Conservation (phyloP, 2,113 vertebrate species). For the Glaucidium brasilianum region DNA sequence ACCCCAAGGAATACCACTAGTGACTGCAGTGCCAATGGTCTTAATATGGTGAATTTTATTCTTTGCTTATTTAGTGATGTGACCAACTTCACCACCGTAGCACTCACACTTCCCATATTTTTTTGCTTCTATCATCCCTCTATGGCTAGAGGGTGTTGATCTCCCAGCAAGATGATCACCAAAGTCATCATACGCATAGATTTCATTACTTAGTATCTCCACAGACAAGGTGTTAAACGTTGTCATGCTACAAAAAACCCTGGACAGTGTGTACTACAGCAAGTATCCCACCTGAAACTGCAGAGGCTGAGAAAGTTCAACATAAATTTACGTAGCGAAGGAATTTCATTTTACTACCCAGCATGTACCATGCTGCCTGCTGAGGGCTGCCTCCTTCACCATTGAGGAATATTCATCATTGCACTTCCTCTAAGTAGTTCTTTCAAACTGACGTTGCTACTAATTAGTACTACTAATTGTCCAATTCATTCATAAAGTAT, state of each 20-base stretch:
- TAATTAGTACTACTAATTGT: conserved; percentile 43
- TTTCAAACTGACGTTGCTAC: not conserved
- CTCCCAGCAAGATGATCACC: not conserved
- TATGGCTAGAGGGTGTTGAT: not conserved
- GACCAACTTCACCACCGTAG: too few species aligned
- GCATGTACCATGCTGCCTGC: not conserved
- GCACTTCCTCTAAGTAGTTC: not conserved
- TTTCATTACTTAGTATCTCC: not conserved
- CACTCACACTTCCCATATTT: not conserved
- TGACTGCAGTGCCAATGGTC: not conserved
- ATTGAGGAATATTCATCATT: not conserved
- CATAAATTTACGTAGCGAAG: rapidly evolving
- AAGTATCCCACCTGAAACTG: not conserved
- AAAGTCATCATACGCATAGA: not conserved
- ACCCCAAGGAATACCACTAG: not conserved
- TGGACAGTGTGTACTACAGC: not conserved
- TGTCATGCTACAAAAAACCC: not conserved
- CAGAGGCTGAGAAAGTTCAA: not conserved
- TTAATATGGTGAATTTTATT: not conserved
- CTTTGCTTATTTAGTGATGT: not conserved
- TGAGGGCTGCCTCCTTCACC: not conserved
- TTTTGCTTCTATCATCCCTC: not conserved
- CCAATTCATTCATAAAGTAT: conserved; percentile 33
- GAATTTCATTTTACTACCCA: not conserved
- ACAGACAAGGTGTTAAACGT: not conserved